Evolutionary conservation across 2,113 vertebrate species (phyloP).

Genomic region (Meriones unguiculatus): DNA sequence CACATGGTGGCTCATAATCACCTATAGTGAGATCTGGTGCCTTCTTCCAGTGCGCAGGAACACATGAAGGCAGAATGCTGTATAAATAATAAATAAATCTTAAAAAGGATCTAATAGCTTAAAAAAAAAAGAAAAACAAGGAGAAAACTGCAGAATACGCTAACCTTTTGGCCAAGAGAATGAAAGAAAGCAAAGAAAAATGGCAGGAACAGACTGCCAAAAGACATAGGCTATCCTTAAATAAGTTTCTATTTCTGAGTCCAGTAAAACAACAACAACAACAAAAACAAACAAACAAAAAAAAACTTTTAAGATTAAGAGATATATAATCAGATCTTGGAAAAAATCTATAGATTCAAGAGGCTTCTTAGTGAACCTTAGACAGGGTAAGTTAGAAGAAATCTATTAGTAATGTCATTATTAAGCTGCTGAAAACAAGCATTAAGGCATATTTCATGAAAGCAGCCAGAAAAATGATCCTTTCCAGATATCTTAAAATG

Average conservation of each 20-base stretch:
- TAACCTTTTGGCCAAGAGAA: background rate
- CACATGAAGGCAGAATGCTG: too few relatives aligned
- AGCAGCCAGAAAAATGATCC: background rate
- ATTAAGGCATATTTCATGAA: conserved; percentile 38
- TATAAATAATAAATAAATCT: too few relatives aligned
- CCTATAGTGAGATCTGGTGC: too few relatives aligned
- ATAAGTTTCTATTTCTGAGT: background rate
- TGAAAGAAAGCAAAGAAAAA: background rate
- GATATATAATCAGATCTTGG: background rate
- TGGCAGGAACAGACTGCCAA: background rate
- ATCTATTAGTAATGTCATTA: background rate
- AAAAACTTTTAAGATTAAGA: background rate
- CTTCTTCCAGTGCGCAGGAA: too few relatives aligned
- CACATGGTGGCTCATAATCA: too few relatives aligned
- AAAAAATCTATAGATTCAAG: conserved; percentile 29
- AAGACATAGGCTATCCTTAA: background rate
- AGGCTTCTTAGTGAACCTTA: conserved; percentile 5
- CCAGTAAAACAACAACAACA: too few relatives aligned
- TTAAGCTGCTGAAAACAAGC: conserved; percentile 44
- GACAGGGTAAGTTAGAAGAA: conserved; percentile 36
- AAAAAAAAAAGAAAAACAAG: background rate
- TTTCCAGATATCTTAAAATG: background rate
- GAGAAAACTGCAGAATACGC: background rate
- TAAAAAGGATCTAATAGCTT: too few relatives aligned
- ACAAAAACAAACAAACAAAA: too few relatives aligned